These are phyloP conservation scores for Orchestia grillus DNA, from an alignment of 1,140 invertebrate genomes.

Conservation along the genomic window DNA sequence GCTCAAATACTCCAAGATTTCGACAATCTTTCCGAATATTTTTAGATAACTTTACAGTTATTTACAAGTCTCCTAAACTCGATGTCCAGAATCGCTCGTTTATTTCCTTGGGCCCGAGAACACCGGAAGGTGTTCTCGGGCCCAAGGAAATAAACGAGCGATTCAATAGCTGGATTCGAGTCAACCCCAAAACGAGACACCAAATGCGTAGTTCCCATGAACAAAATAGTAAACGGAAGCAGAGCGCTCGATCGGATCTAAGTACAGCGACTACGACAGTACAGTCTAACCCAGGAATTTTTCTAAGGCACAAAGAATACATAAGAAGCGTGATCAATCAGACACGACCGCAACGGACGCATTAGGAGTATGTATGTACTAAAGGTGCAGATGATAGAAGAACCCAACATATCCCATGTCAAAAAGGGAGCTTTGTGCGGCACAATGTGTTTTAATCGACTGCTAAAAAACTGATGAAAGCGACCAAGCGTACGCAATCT, in stretches of 20 bases:
- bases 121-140: neutral
- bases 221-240: neutral
- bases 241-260: no score
- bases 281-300: neutral
- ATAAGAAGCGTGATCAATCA: neutral
- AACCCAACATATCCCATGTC: neutral
- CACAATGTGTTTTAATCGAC: no score
- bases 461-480: no score
- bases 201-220: neutral
- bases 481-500: no score
- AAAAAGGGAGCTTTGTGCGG: no score
- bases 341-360: neutral
- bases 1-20: neutral
- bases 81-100: neutral
- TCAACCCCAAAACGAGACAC: neutral
- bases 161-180: neutral
- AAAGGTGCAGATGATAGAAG: neutral
- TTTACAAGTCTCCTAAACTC: neutral
- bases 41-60: neutral
- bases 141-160: neutral
- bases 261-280: neutral
- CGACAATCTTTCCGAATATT: neutral
- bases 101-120: neutral
- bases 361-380: neutral
- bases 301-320: neutral